A percentile compares a stretch with the other conserved stretches of the same genome.
Evolutionary conservation across 2,797 vertebrate genomes (phyloP).

Genomic region (Enteromius fasciolatus): DNA sequence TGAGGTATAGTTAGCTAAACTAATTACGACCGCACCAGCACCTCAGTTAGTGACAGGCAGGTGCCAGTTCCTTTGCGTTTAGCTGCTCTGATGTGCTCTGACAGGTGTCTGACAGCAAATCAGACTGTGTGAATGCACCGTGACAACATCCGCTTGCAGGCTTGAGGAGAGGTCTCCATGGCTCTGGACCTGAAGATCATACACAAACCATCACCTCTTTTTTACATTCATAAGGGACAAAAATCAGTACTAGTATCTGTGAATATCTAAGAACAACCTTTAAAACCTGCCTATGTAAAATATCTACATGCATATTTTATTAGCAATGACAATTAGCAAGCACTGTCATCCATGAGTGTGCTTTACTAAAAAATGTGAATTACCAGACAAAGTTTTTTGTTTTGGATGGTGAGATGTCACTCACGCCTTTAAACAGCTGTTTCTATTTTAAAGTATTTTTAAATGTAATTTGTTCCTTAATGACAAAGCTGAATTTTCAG

Average conservation of each 20-base stretch:
- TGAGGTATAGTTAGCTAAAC: conserved; percentile 25
- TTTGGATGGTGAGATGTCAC: too few relatives aligned
- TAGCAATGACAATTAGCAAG: not conserved
- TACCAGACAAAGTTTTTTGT: too few relatives aligned
- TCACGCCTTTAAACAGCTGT: not conserved
- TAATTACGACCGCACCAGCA: conserved; percentile 35
- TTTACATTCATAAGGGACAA: not conserved
- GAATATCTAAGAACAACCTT: not conserved
- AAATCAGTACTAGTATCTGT: not conserved
- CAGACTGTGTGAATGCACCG: conserved; percentile 19
- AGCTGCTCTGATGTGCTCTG: conserved; percentile 45
- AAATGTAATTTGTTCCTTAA: not conserved
- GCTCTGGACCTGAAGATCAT: conserved; percentile 44
- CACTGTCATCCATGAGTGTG: too few relatives aligned
- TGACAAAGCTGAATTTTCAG: not conserved
- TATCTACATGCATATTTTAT: not conserved
- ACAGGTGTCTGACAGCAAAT: conserved; percentile 56
- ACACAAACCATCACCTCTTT: not conserved
- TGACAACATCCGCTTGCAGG: conserved; percentile 41
- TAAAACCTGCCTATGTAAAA: not conserved
- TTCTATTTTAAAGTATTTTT: not conserved
- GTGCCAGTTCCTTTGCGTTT: conserved; percentile 48
- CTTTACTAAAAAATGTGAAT: too few relatives aligned
- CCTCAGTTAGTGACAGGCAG: conserved; percentile 51
- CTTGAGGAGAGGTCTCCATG: not conserved